Conservation (phyloP, 2,888 invertebrate species). For the Yponomeuta sedellus region DNA sequence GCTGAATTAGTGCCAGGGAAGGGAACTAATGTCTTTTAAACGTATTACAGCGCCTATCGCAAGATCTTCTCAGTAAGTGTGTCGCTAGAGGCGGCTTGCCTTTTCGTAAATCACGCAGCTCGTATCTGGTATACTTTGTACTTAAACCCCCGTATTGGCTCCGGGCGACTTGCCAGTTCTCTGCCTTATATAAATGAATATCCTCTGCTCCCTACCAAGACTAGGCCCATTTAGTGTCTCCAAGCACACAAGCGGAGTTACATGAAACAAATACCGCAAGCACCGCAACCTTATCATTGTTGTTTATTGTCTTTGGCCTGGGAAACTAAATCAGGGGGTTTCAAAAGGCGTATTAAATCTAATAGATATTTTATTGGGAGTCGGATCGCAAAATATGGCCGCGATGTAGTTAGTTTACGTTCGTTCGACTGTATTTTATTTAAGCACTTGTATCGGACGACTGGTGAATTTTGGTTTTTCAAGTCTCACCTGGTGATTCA, state of each 20-base stretch:
- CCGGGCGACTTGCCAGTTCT: conserved; percentile 42
- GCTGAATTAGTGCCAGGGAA: conserved; percentile 12
- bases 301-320: conserved; percentile 29
- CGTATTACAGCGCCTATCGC: conserved; percentile 37
- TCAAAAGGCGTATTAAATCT: conserved; percentile 26
- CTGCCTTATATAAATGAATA: conserved; percentile 27
- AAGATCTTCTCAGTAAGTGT: conserved; percentile 55
- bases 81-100: conserved; percentile 51
- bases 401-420: conserved; percentile 12
- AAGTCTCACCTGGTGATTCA: background rate
- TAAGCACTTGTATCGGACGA: background rate
- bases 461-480: background rate
- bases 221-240: conserved; percentile 14
- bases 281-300: conserved; percentile 23
- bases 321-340: conserved; percentile 30
- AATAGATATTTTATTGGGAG: conserved; percentile 15
- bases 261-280: conserved; percentile 15
- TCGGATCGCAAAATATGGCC: conserved; percentile 7
- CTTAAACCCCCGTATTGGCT: conserved; percentile 39
- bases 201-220: conserved; percentile 16
- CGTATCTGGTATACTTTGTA: conserved; percentile 29
- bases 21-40: conserved; percentile 17
- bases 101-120: conserved; percentile 48
- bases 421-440: background rate
- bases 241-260: conserved; percentile 8